phyloP scores from a whole-genome alignment of 2,888 invertebrate genomes.

The Candidula unifasciata region DNA sequence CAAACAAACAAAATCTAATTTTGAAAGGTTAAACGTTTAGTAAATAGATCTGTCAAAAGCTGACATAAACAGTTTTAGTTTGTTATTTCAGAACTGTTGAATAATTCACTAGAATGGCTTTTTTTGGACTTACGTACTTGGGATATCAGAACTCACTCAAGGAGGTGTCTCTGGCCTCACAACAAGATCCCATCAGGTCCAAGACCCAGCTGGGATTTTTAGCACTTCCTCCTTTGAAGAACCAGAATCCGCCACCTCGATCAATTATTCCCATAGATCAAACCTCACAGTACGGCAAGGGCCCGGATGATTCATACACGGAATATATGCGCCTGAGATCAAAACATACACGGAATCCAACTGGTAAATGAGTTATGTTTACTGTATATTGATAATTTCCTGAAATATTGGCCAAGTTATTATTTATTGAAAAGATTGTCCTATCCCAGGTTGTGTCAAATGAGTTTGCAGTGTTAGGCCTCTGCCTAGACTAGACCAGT shows the following conservation, averaged over 20 bases:
- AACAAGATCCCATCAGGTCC: slow-evolving; percentile 64
- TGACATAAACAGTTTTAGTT: no score
- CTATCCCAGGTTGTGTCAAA: no score
- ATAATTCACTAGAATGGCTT: slow-evolving; percentile 68
- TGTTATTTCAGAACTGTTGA: no score
- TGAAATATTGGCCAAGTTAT: no score
- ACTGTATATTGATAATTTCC: no score
- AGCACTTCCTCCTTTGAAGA: slow-evolving; percentile 71
- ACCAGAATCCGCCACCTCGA: slow-evolving; percentile 63
- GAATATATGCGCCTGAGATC: slow-evolving; percentile 72
- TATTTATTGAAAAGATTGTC: no score
- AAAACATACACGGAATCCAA: slow-evolving; percentile 69
- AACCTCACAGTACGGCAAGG: slow-evolving; percentile 46
- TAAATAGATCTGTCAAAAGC: no score
- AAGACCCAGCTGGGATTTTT: slow-evolving; percentile 68
- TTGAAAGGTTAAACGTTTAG: no score
- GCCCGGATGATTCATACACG: slow-evolving; percentile 38
- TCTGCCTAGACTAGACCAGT: no score
- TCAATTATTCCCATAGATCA: slow-evolving; percentile 70
- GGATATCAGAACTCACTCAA: slow-evolving; percentile 76
- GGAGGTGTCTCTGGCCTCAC: slow-evolving; percentile 66
- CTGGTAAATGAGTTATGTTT: not conserved
- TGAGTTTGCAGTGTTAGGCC: no score
- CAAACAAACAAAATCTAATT: no score
- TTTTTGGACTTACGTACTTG: slow-evolving; percentile 75